Evolutionary conservation across 2,888 invertebrate genomes (phyloP), one percentile per base, ranked within the genome.

Genomic region (Melieria omissa): DNA sequence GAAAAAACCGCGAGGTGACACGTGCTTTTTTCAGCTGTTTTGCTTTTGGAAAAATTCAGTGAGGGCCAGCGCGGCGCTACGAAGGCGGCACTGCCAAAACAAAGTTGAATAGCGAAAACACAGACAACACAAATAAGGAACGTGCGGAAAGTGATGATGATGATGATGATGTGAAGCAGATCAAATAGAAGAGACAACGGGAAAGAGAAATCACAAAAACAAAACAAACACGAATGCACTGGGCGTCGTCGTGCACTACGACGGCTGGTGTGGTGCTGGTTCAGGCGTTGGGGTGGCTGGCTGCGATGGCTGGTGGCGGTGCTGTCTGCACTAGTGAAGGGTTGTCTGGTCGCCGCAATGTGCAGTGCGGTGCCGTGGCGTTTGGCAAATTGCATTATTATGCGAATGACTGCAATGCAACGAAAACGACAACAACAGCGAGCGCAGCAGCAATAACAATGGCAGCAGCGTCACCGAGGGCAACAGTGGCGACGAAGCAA

Each of bases 11-110:
- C 80, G 75, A 74, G 75, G 74, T 84, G 84, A 84, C 85, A 84
- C 85, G 83, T 84, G 83, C 85, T 85, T 85, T 84, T 83, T 84
- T 84, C 85, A 84, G 85, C 85, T 84, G 83, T 84, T 83, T 29
- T 29, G 29, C 29, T 29, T 29, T 84, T 82, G 80, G 78, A 80
- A 80, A 73, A 83, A 82, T 78, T 80, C 77, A 78, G 77, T 76
- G 29, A 29, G 29, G 29, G 29, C 29, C 29, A 29, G 29, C 42
- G 14, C 57, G 29, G 9, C 57, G 29, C 10, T 52, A 14, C 4
- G 57, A 10, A 80, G 58, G 45, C 76, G 77, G 79, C 80, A 81
- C 79, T 77, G 76, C 78, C 60, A 72, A 78, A 80, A 79, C 76
- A 79, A 77, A 78, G 77, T 76, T 29, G 76, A 80, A 78, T 73